phyloP scores from a whole-genome alignment of 2,888 invertebrate species.

The Cataglyphis altisquamis region DNA sequence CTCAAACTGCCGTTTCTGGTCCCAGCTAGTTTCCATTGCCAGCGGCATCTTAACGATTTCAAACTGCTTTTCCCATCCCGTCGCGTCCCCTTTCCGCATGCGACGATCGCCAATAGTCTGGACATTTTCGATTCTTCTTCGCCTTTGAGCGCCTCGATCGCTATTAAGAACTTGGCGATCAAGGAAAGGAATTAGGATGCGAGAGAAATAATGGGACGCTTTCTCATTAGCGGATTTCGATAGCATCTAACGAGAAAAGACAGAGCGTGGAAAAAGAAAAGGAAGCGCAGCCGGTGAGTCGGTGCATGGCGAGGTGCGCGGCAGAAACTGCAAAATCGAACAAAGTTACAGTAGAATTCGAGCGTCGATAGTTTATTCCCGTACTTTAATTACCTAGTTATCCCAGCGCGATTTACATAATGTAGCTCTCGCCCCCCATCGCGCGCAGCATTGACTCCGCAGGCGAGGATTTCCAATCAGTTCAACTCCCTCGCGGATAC shows the following conservation, averaged over 20 bases:
- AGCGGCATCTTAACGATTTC: constrained; percentile 69
- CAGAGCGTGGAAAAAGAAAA: neutral
- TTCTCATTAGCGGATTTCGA: constrained; percentile 70
- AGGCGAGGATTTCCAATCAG: constrained; percentile 73
- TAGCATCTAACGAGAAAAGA: constrained; percentile 27
- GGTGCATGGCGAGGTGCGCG: constrained; percentile 3
- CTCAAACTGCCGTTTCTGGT: constrained; percentile 60
- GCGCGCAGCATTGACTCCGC: constrained; percentile 61
- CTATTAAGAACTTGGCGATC: constrained; percentile 30
- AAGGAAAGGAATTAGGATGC: constrained; percentile 70
- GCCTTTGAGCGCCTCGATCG: constrained; percentile 50
- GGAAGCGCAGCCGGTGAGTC: neutral
- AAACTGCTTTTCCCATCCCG: constrained; percentile 58
- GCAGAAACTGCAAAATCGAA: constrained; percentile 69
- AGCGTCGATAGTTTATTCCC: constrained; percentile 75
- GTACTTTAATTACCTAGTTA: constrained; percentile 79
- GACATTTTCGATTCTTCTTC: constrained; percentile 58
- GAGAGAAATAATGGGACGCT: constrained; percentile 74
- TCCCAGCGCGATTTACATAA: constrained; percentile 76
- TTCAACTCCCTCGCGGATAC: constrained; percentile 63
- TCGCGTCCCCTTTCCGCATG: neutral
- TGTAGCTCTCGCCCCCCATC: constrained; percentile 67
- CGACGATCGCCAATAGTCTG: constrained; percentile 55
- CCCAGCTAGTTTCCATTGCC: constrained; percentile 58
- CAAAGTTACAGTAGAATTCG: constrained; percentile 72